phyloP scores from a whole-genome alignment of 2,888 invertebrate genomes.

The Macroteleia sp. region DNA sequence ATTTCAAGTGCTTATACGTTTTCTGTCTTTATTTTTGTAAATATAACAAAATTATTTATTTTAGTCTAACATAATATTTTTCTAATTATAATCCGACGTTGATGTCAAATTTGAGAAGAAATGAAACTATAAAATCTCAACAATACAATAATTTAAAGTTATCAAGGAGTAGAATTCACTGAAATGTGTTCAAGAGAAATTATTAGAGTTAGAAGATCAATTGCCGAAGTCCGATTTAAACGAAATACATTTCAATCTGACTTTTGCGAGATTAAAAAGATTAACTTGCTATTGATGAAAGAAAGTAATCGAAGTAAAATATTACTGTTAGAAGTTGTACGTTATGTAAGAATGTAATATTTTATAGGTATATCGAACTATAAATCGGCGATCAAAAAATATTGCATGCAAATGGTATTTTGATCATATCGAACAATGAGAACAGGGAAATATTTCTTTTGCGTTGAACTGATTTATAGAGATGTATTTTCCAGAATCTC shows the following conservation, averaged over 20 bases:
- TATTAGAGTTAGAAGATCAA: neutral
- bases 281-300: neutral
- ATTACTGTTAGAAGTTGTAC: neutral
- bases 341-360: neutral
- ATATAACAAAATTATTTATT: no score
- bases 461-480: slow-evolving; percentile 8
- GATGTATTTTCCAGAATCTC: slow-evolving; percentile 75
- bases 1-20: no score
- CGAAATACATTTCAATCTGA: neutral
- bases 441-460: neutral
- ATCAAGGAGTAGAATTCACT: no score
- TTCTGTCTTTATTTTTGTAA: no score
- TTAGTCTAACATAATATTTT: no score
- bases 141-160: no score
- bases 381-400: neutral
- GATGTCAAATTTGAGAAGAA: no score
- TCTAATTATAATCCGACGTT: no score
- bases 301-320: neutral
- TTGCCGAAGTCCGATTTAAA: neutral
- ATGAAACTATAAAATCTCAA: no score
- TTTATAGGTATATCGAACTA: neutral
- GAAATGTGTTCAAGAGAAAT: neutral
- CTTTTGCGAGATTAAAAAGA: neutral
- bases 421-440: neutral
- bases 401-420: neutral